Percentiles rank a stretch among this genome's conserved stretches.
These are phyloP conservation scores for Pelochelys cantorii DNA, from an alignment of 2,797 vertebrate species.

Conservation along the genomic window DNA sequence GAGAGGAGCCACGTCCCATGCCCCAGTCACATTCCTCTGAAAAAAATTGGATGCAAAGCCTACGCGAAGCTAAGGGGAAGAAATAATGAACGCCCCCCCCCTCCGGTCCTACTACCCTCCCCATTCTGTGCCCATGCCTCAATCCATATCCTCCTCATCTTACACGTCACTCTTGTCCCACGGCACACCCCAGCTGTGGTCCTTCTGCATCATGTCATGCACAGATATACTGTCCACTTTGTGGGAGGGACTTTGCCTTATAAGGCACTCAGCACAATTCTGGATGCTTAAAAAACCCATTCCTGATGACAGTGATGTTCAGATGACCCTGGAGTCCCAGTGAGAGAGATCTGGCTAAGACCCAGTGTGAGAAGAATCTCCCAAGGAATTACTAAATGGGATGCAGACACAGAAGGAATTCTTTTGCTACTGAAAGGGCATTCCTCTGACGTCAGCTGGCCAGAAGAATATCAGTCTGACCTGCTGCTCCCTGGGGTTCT, in stretches of 20 bases:
- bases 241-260: neutral
- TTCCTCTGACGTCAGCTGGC: neutral
- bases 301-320: neutral
- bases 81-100: neutral
- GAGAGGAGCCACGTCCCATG: neutral
- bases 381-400: neutral
- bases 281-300: neutral
- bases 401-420: neutral
- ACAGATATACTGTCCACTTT: neutral
- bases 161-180: fast-evolving
- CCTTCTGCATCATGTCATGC: neutral
- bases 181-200: fast-evolving
- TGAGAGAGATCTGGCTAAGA: neutral
- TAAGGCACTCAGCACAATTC: neutral
- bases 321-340: neutral
- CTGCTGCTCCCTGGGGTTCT: neutral
- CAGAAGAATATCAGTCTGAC: neutral
- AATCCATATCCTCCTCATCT: no score
- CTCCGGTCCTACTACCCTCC: neutral
- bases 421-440: neutral
- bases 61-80: neutral
- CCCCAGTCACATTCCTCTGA: neutral
- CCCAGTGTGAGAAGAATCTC: neutral
- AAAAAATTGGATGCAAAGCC: fast-evolving
- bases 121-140: fast-evolving